These are phyloP conservation scores for Disparrhopalites patrizii DNA, from an alignment of 2,888 invertebrate species.

Conservation along the genomic window DNA sequence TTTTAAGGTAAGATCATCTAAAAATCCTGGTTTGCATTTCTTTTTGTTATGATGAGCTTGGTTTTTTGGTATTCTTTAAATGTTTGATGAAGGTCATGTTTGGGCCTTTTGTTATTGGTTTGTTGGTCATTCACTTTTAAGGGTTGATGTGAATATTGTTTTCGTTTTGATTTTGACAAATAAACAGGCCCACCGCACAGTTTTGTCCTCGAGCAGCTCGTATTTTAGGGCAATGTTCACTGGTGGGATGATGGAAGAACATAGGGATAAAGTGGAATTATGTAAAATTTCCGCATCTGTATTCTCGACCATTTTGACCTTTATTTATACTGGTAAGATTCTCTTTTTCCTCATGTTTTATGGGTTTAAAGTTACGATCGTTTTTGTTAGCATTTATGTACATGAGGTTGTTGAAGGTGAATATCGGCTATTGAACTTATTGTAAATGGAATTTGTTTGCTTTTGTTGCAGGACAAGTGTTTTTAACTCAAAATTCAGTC, in stretches of 20 bases:
- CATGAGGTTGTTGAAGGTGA: no score
- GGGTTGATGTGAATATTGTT: no score
- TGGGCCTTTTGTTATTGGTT: background rate
- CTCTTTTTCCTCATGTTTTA: background rate
- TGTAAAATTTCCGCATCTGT: slow-evolving; percentile 72
- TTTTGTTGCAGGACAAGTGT: slow-evolving; percentile 58
- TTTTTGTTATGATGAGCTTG: no score
- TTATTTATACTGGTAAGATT: slow-evolving; percentile 73
- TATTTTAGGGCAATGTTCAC: slow-evolving; percentile 94
- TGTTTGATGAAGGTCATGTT: background rate
- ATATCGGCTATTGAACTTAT: background rate
- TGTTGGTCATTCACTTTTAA: background rate
- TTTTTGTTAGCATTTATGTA: background rate
- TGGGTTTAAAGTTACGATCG: background rate
- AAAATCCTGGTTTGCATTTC: background rate
- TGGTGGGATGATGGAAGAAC: slow-evolving; percentile 75
- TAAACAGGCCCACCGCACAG: slow-evolving; percentile 75
- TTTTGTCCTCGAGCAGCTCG: slow-evolving; percentile 81
- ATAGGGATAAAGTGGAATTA: slow-evolving; percentile 72
- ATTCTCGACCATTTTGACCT: slow-evolving; percentile 72
- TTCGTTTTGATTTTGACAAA: no score
- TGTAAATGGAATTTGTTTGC: background rate
- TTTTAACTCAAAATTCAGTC: slow-evolving; percentile 72
- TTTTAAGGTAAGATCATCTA: slow-evolving; percentile 58
- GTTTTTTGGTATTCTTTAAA: background rate